Conservation (phyloP, 2,888 invertebrate species). For the Sipha maydis region DNA sequence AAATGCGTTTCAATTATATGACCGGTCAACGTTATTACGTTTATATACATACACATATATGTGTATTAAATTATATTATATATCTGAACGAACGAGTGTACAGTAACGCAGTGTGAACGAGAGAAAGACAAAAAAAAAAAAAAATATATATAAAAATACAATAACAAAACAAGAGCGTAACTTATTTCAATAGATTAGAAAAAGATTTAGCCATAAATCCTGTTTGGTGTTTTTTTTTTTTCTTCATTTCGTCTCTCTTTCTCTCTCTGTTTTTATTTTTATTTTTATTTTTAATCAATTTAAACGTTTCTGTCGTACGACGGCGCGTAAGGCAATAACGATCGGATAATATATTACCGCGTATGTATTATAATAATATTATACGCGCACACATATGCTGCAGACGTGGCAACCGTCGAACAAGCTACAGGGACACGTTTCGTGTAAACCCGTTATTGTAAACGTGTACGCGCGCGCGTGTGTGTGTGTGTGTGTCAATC, state of each 20-base stretch:
- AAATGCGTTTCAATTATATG: slow-evolving; percentile 58
- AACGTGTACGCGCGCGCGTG: neutral
- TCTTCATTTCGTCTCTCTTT: slow-evolving; percentile 1
- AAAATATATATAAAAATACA: neutral
- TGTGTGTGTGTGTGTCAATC: slow-evolving; percentile 5
- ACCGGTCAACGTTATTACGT: slow-evolving; percentile 31
- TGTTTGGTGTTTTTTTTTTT: slow-evolving; percentile 46
- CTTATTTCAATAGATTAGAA: slow-evolving; percentile 56
- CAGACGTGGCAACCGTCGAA: slow-evolving; percentile 4
- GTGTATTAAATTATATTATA: neutral
- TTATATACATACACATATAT: neutral
- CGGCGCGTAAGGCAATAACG: slow-evolving; percentile 50
- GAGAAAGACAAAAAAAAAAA: neutral
- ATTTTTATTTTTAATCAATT: slow-evolving; percentile 52
- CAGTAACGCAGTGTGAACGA: neutral
- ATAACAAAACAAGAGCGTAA: slow-evolving; percentile 45
- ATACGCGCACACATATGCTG: slow-evolving; percentile 4
- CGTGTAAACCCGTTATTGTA: slow-evolving; percentile 46
- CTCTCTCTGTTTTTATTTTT: slow-evolving; percentile 17
- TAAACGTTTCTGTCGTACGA: slow-evolving; percentile 58
- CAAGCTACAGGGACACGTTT: slow-evolving; percentile 39
- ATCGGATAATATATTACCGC: slow-evolving; percentile 57
- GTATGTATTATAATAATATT: slow-evolving; percentile 26
- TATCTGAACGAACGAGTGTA: neutral
- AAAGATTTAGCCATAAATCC: slow-evolving; percentile 60